Conservation (phyloP, 2,113 vertebrate genomes). For the Ctenodactylus gundi region DNA sequence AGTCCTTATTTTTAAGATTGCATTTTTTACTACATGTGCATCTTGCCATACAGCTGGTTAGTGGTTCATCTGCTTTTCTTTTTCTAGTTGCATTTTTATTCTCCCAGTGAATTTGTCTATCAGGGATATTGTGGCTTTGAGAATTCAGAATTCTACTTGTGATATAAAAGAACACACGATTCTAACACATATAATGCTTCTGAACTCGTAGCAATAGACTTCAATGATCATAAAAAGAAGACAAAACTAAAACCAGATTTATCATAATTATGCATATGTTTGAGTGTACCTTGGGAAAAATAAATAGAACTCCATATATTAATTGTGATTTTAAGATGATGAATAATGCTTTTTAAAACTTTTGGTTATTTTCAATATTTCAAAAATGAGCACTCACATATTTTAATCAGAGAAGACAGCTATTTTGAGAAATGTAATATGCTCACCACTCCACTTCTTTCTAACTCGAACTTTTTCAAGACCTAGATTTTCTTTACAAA, state of each 20-base stretch:
- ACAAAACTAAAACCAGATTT: neutral
- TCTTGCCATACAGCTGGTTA: neutral
- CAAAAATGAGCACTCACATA: neutral
- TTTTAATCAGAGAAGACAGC: neutral
- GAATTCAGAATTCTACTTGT: neutral
- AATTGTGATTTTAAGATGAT: neutral
- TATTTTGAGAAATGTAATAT: neutral
- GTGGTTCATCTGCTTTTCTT: neutral
- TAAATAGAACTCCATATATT: neutral
- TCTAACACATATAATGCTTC: neutral
- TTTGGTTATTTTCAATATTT: neutral
- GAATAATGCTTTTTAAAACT: neutral
- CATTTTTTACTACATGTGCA: neutral
- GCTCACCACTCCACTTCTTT: neutral
- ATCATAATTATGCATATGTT: neutral
- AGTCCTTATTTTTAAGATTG: neutral
- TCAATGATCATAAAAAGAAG: constrained; percentile 28
- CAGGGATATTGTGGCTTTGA: neutral
- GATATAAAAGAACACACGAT: constrained; percentile 5
- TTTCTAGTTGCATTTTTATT: neutral
- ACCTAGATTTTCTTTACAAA: neutral
- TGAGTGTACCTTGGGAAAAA: neutral
- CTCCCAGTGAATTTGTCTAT: constrained; percentile 35
- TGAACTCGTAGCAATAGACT: constrained; percentile 9
- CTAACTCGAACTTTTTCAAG: constrained; percentile 6